Base-by-base conservation (phyloP, 2,113 vertebrate genomes). In the Heteronetta atricapilla region DNA sequence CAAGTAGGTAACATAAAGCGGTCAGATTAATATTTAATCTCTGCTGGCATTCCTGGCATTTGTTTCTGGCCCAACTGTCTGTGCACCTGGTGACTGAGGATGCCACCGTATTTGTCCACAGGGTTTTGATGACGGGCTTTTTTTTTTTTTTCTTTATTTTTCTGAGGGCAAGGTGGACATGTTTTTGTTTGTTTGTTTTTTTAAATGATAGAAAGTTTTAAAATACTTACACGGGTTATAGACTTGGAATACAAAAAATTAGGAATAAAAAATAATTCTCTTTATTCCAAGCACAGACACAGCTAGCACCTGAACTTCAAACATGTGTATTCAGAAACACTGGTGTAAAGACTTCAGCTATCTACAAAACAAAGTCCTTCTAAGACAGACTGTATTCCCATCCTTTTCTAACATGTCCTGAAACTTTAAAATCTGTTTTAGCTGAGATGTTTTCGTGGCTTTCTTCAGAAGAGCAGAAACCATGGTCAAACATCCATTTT, bases 1-100 rank as follows among this genome's bases (percentile, higher is more conserved):
- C 48, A 68, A 84, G 63, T 22, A 50, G 16, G 26, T 55, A 83
- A 76, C 25, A 62, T 16, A 89, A 80, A 59, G 50, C 15, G 28
- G 72, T 14, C n/a, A 52, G 92, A 96, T 95, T 95, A 89, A 95
- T 84, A 89, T 93, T 95, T 96, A 95, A 96, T 87, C 9, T 0
- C 77, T 59, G 62, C 50, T 87, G 74, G 40, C 85, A 93, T 62
- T 68, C 20, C 10, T n/a, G 72, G 14, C 73, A 38, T 76, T 84
- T 76, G 46, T n/a, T 59, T 58, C 72, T 74, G 88, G 53, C 46
- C 66, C 60, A 95, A 90, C 79, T 84, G 52, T 88, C 44, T 34
- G 40, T 40, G 33, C 36, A 46, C 58, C 6, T 66, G 44, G 38
- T 50, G 48, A 76, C 5, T 53, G 70, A 79, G 80, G 84, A 53